Percentiles rank a stretch among this genome's conserved stretches.
phyloP scores from a whole-genome alignment of 2,113 vertebrate genomes.

The Pipra filicauda region DNA sequence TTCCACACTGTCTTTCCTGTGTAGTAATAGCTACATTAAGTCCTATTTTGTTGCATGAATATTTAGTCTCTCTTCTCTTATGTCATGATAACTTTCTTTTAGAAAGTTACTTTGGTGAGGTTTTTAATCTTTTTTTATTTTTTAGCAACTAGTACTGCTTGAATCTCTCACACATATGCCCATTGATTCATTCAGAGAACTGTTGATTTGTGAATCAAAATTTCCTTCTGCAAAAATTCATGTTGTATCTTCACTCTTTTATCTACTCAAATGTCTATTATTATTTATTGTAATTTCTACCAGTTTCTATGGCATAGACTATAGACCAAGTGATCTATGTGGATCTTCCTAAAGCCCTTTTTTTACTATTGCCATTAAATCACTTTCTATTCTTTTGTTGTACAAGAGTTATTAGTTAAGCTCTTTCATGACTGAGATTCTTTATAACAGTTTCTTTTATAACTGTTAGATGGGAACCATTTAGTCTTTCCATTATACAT shows the following conservation, averaged over 20 bases:
- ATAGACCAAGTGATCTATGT: background rate
- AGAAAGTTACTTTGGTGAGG: background rate
- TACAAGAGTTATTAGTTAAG: slow-evolving; percentile 14
- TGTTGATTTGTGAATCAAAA: background rate
- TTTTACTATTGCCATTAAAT: background rate
- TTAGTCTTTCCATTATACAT: background rate
- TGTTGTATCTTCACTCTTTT: background rate
- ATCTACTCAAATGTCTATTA: background rate
- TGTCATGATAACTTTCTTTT: background rate
- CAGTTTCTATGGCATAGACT: background rate
- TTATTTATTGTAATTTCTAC: slow-evolving; percentile 6
- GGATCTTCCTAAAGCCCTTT: background rate
- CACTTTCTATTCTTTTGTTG: background rate
- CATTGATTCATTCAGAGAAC: background rate
- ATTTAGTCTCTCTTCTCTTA: background rate
- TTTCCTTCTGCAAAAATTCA: background rate
- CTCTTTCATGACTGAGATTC: background rate
- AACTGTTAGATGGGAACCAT: background rate
- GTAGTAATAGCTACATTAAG: background rate
- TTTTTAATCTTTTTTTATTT: background rate
- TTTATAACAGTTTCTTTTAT: background rate
- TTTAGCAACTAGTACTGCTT: background rate
- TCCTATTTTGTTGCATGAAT: background rate
- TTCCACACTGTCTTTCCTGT: background rate
- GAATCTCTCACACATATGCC: background rate